phyloP scores from a whole-genome alignment of 2,888 invertebrate species.

The Hemistola chrysoprasaria region DNA sequence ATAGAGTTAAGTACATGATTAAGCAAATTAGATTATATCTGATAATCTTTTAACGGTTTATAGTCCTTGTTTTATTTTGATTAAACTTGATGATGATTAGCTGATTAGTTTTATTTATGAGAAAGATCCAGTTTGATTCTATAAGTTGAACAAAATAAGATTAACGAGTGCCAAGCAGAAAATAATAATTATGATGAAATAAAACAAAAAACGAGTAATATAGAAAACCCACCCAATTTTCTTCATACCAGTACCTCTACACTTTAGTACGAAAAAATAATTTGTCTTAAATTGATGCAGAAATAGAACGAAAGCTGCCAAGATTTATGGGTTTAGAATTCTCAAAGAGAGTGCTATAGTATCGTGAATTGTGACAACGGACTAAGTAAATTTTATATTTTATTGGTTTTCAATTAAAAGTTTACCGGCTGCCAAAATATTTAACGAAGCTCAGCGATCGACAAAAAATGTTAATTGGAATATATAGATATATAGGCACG shows the following conservation, averaged over 20 bases:
- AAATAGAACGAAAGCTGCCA: conserved; percentile 16
- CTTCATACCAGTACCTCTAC: not conserved
- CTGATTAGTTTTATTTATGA: no score
- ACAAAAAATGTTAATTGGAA: conserved; percentile 28
- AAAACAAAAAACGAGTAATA: not conserved
- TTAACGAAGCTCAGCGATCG: conserved; percentile 25
- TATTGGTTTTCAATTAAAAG: conserved; percentile 26
- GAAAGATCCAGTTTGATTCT: no score
- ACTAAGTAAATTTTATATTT: conserved; percentile 21
- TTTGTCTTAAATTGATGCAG: not conserved
- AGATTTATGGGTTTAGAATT: conserved; percentile 18
- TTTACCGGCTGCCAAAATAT: conserved; percentile 29
- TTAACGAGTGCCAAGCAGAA: no score
- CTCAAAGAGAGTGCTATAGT: conserved; percentile 18
- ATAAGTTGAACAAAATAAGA: no score
- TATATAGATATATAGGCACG: conserved; percentile 22
- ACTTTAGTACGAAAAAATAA: not conserved
- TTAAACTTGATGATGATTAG: no score
- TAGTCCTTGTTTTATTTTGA: no score
- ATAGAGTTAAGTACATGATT: no score
- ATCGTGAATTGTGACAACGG: conserved; percentile 18
- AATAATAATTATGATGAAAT: not conserved
- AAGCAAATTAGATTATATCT: no score
- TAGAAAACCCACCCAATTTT: conserved; percentile 1
- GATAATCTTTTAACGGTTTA: no score